Conservation (phyloP, 2,888 invertebrate species). For the Archips xylosteana region DNA sequence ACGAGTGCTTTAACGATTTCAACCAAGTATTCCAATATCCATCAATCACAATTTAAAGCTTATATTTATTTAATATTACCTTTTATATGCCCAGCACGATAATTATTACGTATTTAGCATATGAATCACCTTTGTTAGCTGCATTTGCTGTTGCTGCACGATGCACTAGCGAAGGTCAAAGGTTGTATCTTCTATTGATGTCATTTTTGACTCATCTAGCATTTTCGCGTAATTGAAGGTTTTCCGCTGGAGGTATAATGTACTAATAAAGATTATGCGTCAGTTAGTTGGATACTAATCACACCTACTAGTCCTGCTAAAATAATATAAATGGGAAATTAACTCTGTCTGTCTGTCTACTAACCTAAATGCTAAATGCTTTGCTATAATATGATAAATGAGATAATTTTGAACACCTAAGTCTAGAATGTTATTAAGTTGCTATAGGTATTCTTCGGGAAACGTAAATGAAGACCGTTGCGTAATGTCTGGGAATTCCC, state of each 20-base stretch:
- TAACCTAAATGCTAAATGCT: too few species aligned
- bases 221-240: slow-evolving; percentile 10
- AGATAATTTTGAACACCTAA: too few species aligned
- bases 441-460: too few species aligned
- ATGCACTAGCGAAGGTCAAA: slow-evolving; percentile 7
- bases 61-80: slow-evolving; percentile 28
- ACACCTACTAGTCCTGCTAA: too few species aligned
- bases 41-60: slow-evolving; percentile 11
- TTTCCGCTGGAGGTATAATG: slow-evolving; percentile 12
- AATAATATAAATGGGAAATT: too few species aligned
- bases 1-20: too few species aligned
- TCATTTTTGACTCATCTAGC: slow-evolving; percentile 40
- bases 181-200: slow-evolving; percentile 37
- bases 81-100: slow-evolving; percentile 10
- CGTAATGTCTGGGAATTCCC: too few species aligned
- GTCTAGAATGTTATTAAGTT: too few species aligned
- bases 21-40: not conserved
- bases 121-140: slow-evolving; percentile 22
- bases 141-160: not conserved
- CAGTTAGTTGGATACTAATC: not conserved
- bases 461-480: too few species aligned
- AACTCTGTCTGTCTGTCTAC: not conserved
- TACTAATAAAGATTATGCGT: not conserved
- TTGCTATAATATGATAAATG: too few species aligned
- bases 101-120: slow-evolving; percentile 25